Evolutionary conservation across 2,113 vertebrate genomes (phyloP).

Genomic region (Talpa occidentalis): DNA sequence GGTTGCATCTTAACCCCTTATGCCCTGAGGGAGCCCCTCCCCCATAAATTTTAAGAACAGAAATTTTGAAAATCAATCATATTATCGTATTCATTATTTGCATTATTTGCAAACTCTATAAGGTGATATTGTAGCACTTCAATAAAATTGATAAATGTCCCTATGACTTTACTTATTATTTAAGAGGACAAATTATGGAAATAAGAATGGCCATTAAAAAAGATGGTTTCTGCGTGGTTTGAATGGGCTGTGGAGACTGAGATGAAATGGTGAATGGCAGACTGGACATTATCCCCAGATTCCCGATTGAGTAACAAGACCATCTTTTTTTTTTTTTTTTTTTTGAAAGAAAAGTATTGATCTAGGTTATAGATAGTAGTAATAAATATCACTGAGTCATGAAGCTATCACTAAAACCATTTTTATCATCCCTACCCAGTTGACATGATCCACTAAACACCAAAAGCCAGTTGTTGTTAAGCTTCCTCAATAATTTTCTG

Average conservation of each 20-base stretch:
- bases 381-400: conserved; percentile 56
- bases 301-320: conserved; percentile 26
- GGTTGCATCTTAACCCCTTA: no score
- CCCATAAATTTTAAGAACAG: not conserved
- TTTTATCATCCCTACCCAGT: conserved; percentile 41
- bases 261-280: not conserved
- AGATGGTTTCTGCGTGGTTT: not conserved
- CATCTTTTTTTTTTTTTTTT: conserved; percentile 22
- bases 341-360: conserved; percentile 33
- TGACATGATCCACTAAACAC: conserved; percentile 57
- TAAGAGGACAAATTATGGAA: not conserved
- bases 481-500: conserved; percentile 38
- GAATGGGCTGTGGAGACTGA: not conserved
- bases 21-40: no score
- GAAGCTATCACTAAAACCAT: not conserved
- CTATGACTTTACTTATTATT: not conserved
- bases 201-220: not conserved
- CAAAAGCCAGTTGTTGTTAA: conserved; percentile 17
- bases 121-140: not conserved
- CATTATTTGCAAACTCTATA: not conserved
- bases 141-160: not conserved
- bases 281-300: not conserved
- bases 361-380: conserved; percentile 41
- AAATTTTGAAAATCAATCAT: not conserved
- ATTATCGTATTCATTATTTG: not conserved